A percentile compares a stretch with the other conserved stretches of the same genome.
phyloP scores from a whole-genome alignment of 1,140 invertebrate species.

The Sitobion miscanthi region DNA sequence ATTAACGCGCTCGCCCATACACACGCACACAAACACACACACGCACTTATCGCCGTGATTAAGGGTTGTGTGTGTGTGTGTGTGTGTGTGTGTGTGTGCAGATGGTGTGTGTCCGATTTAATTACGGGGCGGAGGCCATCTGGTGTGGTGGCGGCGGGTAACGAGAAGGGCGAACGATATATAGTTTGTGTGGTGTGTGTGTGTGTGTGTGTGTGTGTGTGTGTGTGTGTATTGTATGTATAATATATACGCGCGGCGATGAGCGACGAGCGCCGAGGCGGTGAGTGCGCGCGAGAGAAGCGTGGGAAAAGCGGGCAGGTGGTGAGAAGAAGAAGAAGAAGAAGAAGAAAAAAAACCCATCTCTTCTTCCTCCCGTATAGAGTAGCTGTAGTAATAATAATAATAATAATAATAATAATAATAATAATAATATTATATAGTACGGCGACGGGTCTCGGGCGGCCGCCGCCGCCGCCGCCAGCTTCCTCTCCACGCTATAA shows the following conservation, averaged over 20 bases:
- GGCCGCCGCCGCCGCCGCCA: neutral
- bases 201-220: neutral
- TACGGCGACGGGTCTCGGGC: slow-evolving; percentile 27
- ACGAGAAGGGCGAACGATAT: slow-evolving; percentile 9
- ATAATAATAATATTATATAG: slow-evolving; percentile 16
- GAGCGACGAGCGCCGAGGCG: neutral
- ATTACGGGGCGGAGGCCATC: slow-evolving; percentile 51
- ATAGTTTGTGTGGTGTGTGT: neutral
- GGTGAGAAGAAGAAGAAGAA: slow-evolving; percentile 44
- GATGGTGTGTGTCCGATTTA: slow-evolving; percentile 53
- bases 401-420: slow-evolving; percentile 13
- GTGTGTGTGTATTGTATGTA: neutral
- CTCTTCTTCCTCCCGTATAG: slow-evolving; percentile 37
- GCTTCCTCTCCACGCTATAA: neutral
- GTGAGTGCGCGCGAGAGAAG: slow-evolving; percentile 44
- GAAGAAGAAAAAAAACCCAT: slow-evolving; percentile 26
- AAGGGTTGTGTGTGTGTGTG: slow-evolving; percentile 35
- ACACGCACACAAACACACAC: neutral
- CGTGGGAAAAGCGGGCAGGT: slow-evolving; percentile 55
- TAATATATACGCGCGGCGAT: neutral
- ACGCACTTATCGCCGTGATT: neutral
- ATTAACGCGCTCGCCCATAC: neutral
- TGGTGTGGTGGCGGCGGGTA: slow-evolving; percentile 35
- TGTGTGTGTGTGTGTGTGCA: slow-evolving; percentile 16
- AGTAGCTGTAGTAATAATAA: neutral